Evolutionary conservation across 2,797 vertebrate genomes (phyloP), one percentile per base, ranked within the genome.

Genomic region (Chromis chromis): DNA sequence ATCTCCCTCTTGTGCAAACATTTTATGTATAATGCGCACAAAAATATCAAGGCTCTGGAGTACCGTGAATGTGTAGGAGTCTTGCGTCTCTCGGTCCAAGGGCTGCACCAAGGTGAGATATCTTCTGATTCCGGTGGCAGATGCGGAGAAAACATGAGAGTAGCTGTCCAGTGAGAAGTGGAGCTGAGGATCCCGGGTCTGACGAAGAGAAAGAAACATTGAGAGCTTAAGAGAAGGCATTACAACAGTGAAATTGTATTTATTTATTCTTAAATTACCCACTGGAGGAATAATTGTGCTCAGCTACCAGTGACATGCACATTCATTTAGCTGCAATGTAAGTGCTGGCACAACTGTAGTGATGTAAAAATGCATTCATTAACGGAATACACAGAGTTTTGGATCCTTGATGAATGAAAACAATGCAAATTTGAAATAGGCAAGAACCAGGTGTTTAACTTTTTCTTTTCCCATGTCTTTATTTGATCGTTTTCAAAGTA

Each of bases 141-240:
- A 97, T 86, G 97, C 92, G 0, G 94, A 93, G 90, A 99, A 99
- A 62, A 97, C 78, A 0, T 93, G 83, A 4, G 83, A 91, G 63
- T 97, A 97, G 76, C 94, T 94, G 6, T 97, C 96, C 92, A 98
- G 86, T 46, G 95, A 96, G 81, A 98, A 94, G 6, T 91, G 94
- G 68, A 99, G 91, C 82, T 96, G 95, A 4, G 98, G 98, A 63
- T 99, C 98, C 86, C 95, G 97, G 2, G 91, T 96, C 98, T 99
- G 94, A 69, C 78, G 82, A 81, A 67, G 28, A 81, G 52, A 77
- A 24, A 48, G 13, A 50, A 2, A 50, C 3, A 53, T 21, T 44
- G 24, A 58, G 40, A 62, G 12, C 21, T n/a, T 25, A 13, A 27
- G 31, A 14, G 24, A 39, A 33, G 7, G 31, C 0, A 55, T 33